phyloP scores from a whole-genome alignment of 2,888 invertebrate genomes.

The Dasysyrphus tricinctus region DNA sequence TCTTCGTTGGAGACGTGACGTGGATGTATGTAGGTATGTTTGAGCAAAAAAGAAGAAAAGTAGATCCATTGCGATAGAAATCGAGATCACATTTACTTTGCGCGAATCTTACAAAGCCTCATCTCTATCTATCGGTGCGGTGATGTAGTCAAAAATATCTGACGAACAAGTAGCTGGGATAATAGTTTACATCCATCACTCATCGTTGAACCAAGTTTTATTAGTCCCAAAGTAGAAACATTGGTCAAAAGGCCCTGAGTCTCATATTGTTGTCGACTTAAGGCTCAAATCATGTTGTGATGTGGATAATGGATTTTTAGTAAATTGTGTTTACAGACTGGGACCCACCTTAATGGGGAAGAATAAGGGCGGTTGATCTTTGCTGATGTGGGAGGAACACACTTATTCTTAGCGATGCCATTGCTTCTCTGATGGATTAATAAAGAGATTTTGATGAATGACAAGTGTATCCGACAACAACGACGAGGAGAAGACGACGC shows the following conservation, averaged over 20 bases:
- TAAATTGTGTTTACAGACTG: conserved; percentile 23
- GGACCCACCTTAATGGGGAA: conserved; percentile 42
- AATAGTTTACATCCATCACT: conserved; percentile 37
- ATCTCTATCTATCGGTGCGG: conserved; percentile 15
- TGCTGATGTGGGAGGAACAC: conserved; percentile 32
- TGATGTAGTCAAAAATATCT: conserved; percentile 18
- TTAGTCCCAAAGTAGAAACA: conserved; percentile 50
- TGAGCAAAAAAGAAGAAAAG: conserved; percentile 43
- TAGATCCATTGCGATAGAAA: conserved; percentile 66
- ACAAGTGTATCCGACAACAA: background rate
- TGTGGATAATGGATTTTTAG: conserved; percentile 39
- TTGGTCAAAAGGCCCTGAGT: conserved; percentile 19
- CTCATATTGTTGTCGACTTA: background rate
- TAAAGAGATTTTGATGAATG: conserved; percentile 62
- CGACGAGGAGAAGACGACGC: background rate
- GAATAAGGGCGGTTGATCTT: background rate
- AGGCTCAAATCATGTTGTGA: conserved; percentile 27
- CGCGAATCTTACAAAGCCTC: conserved; percentile 50
- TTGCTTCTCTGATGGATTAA: conserved; percentile 63
- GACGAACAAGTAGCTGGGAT: conserved; percentile 59
- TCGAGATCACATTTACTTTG: conserved; percentile 68
- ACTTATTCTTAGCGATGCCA: conserved; percentile 29
- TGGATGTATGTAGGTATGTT: conserved; percentile 27
- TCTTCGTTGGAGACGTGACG: conserved; percentile 14
- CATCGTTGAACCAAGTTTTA: background rate